Evolutionary conservation across 2,113 vertebrate species (phyloP).

Genomic region (Misgurnus mizolepis): DNA sequence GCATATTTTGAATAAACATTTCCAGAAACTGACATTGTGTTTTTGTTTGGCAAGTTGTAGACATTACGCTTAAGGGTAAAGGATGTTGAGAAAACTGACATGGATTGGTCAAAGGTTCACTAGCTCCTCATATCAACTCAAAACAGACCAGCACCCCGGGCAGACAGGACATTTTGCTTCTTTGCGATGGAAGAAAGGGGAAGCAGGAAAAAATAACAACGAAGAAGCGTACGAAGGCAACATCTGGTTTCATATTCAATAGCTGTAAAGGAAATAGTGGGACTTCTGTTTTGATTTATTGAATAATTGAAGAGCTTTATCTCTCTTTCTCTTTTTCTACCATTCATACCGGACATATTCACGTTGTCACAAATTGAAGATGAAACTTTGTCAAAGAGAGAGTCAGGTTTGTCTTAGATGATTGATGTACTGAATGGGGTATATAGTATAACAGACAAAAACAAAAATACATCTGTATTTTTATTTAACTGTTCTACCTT

Average conservation of each 20-base stretch:
- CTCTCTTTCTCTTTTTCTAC: slow-evolving; percentile 25
- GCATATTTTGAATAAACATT: slow-evolving; percentile 37
- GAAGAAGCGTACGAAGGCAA: slow-evolving; percentile 78
- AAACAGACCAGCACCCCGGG: slow-evolving; percentile 81
- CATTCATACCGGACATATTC: slow-evolving; percentile 13
- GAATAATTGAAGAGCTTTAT: slow-evolving; percentile 78
- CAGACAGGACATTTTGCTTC: slow-evolving; percentile 84
- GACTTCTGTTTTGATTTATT: slow-evolving; percentile 88
- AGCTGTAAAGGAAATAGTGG: slow-evolving; percentile 85
- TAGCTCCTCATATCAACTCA: slow-evolving; percentile 77
- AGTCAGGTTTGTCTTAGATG: background rate
- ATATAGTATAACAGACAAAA: slow-evolving; percentile 1
- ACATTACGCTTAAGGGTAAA: slow-evolving; percentile 42
- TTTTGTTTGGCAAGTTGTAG: slow-evolving; percentile 38
- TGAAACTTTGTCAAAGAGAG: slow-evolving; percentile 1
- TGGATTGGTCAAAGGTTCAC: slow-evolving; percentile 70
- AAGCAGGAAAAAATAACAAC: slow-evolving; percentile 84
- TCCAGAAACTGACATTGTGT: slow-evolving; percentile 33
- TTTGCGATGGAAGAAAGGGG: slow-evolving; percentile 70
- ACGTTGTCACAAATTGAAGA: slow-evolving; percentile 32
- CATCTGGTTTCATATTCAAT: slow-evolving; percentile 89
- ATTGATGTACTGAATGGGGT: slow-evolving; percentile 19
- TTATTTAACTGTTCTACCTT: background rate
- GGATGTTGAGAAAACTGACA: slow-evolving; percentile 40
- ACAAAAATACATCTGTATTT: slow-evolving; percentile 3